These are phyloP conservation scores for Scaptomyza pallida DNA, from an alignment of 1,140 invertebrate species.

Conservation along the genomic window DNA sequence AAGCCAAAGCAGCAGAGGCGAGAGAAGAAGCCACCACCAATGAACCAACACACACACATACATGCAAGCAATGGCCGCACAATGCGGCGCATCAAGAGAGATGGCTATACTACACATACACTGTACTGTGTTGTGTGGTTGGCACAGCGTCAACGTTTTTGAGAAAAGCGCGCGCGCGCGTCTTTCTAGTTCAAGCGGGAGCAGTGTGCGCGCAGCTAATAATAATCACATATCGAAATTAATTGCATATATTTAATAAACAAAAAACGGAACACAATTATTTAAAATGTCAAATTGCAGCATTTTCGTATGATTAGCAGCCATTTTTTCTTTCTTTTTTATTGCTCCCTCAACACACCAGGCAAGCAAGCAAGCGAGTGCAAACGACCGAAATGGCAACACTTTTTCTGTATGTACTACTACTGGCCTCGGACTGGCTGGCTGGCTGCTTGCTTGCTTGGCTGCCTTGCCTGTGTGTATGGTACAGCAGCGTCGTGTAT, in stretches of 20 bases:
- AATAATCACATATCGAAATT: constrained; percentile 31
- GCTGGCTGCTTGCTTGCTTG: constrained; percentile 17
- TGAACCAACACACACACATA: not conserved
- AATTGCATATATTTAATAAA: constrained; percentile 27
- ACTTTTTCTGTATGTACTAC: constrained; percentile 76
- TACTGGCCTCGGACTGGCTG: constrained; percentile 53
- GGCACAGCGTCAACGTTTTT: constrained; percentile 23
- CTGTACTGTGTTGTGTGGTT: not conserved
- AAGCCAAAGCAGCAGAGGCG: too few relatives aligned
- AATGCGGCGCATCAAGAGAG: constrained; percentile 42
- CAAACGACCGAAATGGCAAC: constrained; percentile 71
- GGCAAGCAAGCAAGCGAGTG: constrained; percentile 31
- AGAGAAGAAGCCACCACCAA: constrained; percentile 37
- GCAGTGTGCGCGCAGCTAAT: constrained; percentile 44
- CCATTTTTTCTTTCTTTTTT: constrained; percentile 39
- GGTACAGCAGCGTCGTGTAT: constrained; percentile 50
- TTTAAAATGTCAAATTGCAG: constrained; percentile 29
- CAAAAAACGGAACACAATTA: too few relatives aligned
- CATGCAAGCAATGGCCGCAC: constrained; percentile 38
- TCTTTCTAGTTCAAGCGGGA: constrained; percentile 29
- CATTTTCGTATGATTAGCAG: constrained; percentile 30
- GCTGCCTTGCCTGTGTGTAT: constrained; percentile 7
- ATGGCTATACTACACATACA: constrained; percentile 45
- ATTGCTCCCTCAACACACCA: constrained; percentile 24
- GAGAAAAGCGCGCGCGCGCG: constrained; percentile 64